Conservation (phyloP, 2,113 vertebrate genomes). For the Isurus oxyrinchus region DNA sequence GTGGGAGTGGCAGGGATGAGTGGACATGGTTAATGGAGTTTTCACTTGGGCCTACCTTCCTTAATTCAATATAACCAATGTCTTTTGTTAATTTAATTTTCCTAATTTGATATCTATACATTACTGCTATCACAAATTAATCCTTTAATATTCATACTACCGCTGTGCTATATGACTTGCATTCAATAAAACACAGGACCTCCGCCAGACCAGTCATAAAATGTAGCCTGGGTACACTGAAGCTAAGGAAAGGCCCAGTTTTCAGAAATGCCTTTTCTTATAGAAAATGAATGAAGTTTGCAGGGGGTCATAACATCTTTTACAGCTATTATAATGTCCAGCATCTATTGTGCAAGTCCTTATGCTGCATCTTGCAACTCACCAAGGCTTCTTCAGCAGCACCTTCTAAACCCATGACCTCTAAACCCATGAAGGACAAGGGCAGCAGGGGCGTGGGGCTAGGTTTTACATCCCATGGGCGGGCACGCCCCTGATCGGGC, state of each 20-base stretch:
- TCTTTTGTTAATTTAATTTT: neutral
- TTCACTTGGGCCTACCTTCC: neutral
- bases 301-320: neutral
- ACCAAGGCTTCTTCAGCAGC: too few species aligned
- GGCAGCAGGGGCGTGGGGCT: too few species aligned
- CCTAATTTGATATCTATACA: neutral
- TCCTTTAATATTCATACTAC: neutral
- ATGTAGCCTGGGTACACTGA: neutral
- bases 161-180: neutral
- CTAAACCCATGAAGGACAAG: too few species aligned
- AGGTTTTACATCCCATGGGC: too few species aligned
- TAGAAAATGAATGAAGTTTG: neutral
- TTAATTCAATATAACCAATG: neutral
- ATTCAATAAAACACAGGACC: neutral
- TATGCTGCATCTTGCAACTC: neutral
- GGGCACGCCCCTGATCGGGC: too few species aligned
- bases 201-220: neutral
- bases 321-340: neutral
- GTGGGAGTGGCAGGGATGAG: neutral
- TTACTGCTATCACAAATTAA: neutral
- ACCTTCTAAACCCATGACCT: too few species aligned
- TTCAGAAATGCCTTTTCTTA: neutral
- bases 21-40: neutral
- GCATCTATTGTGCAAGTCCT: neutral
- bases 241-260: neutral